Evolutionary conservation across 1,140 invertebrate genomes (phyloP).

Genomic region (Glomeris maerens): DNA sequence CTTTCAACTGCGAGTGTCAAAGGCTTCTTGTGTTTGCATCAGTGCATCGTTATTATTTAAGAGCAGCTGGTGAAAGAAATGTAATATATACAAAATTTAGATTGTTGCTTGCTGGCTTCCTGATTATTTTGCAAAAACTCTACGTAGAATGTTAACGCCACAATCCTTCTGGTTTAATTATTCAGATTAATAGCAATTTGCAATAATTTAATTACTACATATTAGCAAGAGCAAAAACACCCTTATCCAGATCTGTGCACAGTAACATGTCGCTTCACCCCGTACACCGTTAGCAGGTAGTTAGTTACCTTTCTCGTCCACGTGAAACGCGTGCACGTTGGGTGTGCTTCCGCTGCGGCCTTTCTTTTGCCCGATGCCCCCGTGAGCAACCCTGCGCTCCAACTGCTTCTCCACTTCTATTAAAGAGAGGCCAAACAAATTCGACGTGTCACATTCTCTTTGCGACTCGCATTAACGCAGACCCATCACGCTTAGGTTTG

Average conservation of each 20-base stretch:
- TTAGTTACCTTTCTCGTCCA: slow-evolving; percentile 36
- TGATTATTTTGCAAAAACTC: neutral
- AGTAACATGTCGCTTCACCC: neutral
- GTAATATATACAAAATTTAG: too few relatives aligned
- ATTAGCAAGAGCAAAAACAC: neutral
- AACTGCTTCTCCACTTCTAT: slow-evolving; percentile 74
- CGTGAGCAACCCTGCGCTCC: slow-evolving; percentile 46
- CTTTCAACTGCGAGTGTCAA: too few relatives aligned
- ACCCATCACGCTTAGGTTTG: neutral
- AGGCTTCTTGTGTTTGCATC: too few relatives aligned
- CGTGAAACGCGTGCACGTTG: slow-evolving; percentile 36
- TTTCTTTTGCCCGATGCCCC: slow-evolving; percentile 43
- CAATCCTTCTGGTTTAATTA: too few relatives aligned
- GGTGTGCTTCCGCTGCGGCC: slow-evolving; percentile 46
- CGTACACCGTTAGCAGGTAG: neutral
- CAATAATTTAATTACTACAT: neutral
- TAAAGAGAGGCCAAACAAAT: slow-evolving; percentile 17
- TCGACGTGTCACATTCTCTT: neutral
- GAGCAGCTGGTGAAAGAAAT: too few relatives aligned
- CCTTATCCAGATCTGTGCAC: slow-evolving; percentile 7
- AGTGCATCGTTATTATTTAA: too few relatives aligned
- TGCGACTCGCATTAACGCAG: too few relatives aligned
- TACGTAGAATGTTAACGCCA: too few relatives aligned
- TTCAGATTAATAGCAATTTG: neutral
- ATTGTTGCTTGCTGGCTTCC: too few relatives aligned